A percentile compares a stretch with the other conserved stretches of the same genome.
These are phyloP conservation scores for Sparus aurata DNA, from an alignment of 2,797 vertebrate genomes.

Conservation along the genomic window DNA sequence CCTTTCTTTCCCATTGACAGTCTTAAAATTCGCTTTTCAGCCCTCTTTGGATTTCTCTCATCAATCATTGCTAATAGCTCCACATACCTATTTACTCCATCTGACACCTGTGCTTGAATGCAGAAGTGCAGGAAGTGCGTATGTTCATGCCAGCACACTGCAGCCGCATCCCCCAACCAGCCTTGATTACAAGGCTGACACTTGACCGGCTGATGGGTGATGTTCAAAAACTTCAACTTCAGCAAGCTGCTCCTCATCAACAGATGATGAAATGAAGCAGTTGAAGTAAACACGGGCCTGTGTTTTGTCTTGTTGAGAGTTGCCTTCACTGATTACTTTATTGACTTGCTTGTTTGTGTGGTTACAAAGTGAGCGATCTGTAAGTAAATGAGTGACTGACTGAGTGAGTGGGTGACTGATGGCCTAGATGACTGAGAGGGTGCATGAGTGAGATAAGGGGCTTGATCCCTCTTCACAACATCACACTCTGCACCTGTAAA, in stretches of 20 bases:
- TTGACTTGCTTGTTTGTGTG: constrained; percentile 59
- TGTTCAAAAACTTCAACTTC: constrained; percentile 47
- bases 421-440: constrained; percentile 58
- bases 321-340: constrained; percentile 56
- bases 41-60: not conserved
- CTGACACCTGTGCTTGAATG: constrained; percentile 3
- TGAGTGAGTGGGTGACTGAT: constrained; percentile 59
- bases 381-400: constrained; percentile 52
- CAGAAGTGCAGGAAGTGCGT: not conserved
- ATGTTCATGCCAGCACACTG: not conserved
- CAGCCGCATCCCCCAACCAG: not conserved
- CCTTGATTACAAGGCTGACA: constrained; percentile 34
- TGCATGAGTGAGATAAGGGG: constrained; percentile 70
- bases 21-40: not conserved
- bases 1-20: not conserved
- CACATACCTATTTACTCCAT: not conserved
- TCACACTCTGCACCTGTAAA: constrained; percentile 64
- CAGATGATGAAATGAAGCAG: constrained; percentile 56
- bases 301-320: constrained; percentile 31
- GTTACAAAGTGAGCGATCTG: constrained; percentile 50
- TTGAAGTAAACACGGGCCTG: constrained; percentile 36
- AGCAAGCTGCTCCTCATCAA: constrained; percentile 47
- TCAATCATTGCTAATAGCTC: not conserved
- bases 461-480: constrained; percentile 67
- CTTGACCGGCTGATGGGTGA: constrained; percentile 31